Evolutionary conservation across 1,140 invertebrate species (phyloP).

Genomic region (Drosophila mojavensis): DNA sequence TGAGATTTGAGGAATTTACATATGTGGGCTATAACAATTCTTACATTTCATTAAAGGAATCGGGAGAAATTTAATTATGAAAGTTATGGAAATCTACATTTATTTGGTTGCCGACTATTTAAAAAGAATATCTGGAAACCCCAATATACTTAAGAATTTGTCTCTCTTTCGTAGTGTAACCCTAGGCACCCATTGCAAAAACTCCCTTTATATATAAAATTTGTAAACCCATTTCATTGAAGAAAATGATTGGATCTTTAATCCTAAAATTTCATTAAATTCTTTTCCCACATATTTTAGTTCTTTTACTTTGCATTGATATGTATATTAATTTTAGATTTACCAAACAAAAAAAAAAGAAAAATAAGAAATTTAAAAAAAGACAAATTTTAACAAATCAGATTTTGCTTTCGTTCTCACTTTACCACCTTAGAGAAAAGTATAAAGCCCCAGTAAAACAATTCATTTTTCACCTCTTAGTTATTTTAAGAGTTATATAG

Average conservation of each 20-base stretch:
- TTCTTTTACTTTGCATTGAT: constrained; percentile 15
- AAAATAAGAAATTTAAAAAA: neutral
- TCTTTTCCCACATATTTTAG: neutral
- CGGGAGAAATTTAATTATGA: too few species aligned
- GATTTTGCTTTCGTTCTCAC: neutral
- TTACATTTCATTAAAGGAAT: too few species aligned
- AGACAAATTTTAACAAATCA: neutral
- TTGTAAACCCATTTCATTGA: too few species aligned
- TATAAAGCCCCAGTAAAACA: constrained; percentile 41
- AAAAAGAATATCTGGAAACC: too few species aligned
- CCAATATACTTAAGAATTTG: too few species aligned
- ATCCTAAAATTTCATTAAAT: neutral
- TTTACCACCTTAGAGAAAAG: constrained; percentile 14
- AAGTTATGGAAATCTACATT: too few species aligned
- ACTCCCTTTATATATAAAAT: too few species aligned
- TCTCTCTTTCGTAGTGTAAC: too few species aligned
- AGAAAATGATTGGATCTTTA: neutral
- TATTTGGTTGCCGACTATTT: too few species aligned
- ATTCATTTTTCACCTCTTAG: constrained; percentile 30
- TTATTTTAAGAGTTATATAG: constrained; percentile 46
- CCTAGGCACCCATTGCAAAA: too few species aligned
- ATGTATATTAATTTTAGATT: constrained; percentile 11
- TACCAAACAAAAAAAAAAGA: neutral
- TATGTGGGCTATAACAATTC: neutral
- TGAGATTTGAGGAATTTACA: too few species aligned